phyloP scores from a whole-genome alignment of 2,797 vertebrate genomes.

The Bradypodion pumilum region DNA sequence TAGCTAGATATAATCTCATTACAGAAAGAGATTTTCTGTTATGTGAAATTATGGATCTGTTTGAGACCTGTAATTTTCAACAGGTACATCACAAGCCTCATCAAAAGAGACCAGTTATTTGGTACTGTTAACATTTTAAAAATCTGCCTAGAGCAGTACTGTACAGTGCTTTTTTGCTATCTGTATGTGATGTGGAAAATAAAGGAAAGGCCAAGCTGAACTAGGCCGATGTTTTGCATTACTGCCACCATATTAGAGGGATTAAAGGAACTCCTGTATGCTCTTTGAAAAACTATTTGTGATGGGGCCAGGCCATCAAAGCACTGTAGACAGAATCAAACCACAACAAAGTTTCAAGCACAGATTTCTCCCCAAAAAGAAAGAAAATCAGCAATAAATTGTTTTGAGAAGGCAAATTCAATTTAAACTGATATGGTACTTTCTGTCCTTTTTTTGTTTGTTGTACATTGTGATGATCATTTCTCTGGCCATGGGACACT shows the following conservation, averaged over 20 bases:
- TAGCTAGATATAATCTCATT: slow-evolving; percentile 7
- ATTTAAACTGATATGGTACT: too few relatives aligned
- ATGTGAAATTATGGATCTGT: slow-evolving; percentile 17
- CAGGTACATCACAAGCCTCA: slow-evolving; percentile 20
- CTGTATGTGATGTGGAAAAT: slow-evolving; percentile 11
- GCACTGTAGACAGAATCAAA: not conserved
- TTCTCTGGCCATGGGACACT: not conserved
- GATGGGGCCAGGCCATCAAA: not conserved
- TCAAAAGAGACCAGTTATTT: not conserved
- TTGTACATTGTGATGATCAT: not conserved
- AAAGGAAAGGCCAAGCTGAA: slow-evolving; percentile 15
- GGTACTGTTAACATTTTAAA: slow-evolving; percentile 20
- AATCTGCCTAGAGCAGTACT: not conserved
- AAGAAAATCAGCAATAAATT: too few relatives aligned
- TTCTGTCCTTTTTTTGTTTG: not conserved
- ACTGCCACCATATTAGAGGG: too few relatives aligned
- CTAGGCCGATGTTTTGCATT: not conserved
- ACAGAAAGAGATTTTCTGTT: slow-evolving; percentile 60
- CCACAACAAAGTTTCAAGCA: not conserved
- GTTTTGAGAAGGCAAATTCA: too few relatives aligned
- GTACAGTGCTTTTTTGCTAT: not conserved
- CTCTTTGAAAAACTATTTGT: too few relatives aligned
- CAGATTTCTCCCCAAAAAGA: not conserved
- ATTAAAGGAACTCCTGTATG: not conserved
- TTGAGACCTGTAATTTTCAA: slow-evolving; percentile 36